Conservation (phyloP, 2,113 vertebrate genomes). For the Laticauda laticaudata region DNA sequence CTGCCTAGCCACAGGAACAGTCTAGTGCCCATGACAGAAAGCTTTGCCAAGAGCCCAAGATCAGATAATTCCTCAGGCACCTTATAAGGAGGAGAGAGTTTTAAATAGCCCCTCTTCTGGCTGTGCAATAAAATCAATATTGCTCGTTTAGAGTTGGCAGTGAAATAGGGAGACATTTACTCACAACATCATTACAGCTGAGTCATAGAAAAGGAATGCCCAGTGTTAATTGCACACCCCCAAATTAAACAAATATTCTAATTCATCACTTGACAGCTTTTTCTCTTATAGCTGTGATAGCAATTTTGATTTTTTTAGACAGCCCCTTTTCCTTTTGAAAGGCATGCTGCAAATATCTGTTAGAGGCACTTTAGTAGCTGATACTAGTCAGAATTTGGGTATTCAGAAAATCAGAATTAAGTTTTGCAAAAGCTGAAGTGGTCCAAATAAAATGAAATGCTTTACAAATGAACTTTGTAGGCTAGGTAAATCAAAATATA, state of each 20-base stretch:
- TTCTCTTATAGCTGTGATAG: not conserved
- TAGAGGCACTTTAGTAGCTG: no score
- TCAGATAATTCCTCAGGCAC: slow-evolving; percentile 48
- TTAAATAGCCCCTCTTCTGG: slow-evolving; percentile 54
- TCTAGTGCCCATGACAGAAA: slow-evolving; percentile 5
- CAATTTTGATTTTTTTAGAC: not conserved
- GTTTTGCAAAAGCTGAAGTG: not conserved
- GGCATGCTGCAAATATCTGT: not conserved
- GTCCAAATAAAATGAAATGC: not conserved
- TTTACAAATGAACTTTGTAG: no score
- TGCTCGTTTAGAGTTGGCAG: not conserved
- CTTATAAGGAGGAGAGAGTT: slow-evolving; percentile 63
- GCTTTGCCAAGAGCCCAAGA: slow-evolving; percentile 49
- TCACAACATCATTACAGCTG: fast-evolving
- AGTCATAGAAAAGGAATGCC: not conserved
- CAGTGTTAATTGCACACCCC: not conserved
- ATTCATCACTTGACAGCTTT: not conserved
- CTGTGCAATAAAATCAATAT: not conserved
- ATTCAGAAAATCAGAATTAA: not conserved
- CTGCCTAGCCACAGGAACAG: not conserved
- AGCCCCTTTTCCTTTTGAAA: no score
- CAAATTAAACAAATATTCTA: no score
- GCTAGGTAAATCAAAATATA: not conserved
- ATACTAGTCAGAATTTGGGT: not conserved
- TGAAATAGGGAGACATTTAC: no score